Evolutionary conservation across 2,888 invertebrate genomes (phyloP).

Genomic region (Diadegma fenestrale): DNA sequence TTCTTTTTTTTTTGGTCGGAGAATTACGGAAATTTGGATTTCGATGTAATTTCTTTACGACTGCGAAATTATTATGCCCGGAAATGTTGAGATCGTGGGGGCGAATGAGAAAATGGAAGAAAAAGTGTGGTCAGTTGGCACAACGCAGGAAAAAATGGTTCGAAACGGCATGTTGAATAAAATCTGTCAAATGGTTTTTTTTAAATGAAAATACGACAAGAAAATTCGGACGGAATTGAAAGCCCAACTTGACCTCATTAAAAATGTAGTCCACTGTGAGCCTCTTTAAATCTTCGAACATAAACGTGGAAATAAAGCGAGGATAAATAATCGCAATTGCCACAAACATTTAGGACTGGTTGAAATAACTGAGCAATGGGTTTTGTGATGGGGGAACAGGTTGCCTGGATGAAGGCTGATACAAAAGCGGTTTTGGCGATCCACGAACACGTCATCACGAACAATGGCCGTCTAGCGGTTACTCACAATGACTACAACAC

Average conservation of each 20-base stretch:
- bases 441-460: conserved; percentile 97
- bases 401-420: conserved; percentile 98
- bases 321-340: neutral
- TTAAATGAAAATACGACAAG: neutral
- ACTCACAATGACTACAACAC: conserved; percentile 97
- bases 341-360: conserved; percentile 4
- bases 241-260: neutral
- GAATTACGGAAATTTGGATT: neutral
- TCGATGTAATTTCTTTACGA: neutral
- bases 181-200: neutral
- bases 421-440: conserved; percentile 97
- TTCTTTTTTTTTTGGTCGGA: conserved; percentile 4
- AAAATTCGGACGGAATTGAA: neutral
- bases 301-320: neutral
- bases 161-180: neutral
- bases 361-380: conserved; percentile 72
- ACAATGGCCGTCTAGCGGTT: conserved; percentile 95
- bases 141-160: neutral
- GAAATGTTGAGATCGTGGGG: neutral
- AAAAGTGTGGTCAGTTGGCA: neutral
- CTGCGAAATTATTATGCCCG: neutral
- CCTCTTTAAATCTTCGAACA: neutral
- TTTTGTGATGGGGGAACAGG: conserved; percentile 86
- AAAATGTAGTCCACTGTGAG: neutral
- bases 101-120: neutral